Conservation (phyloP, 2,888 invertebrate genomes). For the Lasioglossum pauxillum region DNA sequence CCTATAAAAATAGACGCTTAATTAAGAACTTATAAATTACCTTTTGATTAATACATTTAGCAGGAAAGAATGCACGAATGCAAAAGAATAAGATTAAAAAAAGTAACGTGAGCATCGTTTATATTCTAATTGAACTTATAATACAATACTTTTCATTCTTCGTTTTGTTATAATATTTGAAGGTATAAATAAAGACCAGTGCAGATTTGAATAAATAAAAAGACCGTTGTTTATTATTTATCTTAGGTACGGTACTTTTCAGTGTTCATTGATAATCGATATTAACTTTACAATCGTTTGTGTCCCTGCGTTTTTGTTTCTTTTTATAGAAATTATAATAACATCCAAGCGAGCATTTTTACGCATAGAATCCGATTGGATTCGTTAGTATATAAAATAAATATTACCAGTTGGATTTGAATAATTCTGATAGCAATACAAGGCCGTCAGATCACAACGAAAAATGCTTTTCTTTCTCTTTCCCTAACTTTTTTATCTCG, state of each 20-base stretch:
- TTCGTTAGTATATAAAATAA: slow-evolving; percentile 54
- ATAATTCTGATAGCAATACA: slow-evolving; percentile 43
- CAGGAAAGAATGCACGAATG: background rate
- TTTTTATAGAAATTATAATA: slow-evolving; percentile 46
- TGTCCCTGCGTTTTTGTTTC: slow-evolving; percentile 57
- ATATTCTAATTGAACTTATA: slow-evolving; percentile 27
- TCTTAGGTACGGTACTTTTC: slow-evolving; percentile 72
- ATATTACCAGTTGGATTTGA: slow-evolving; percentile 29
- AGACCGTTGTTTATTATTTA: slow-evolving; percentile 74
- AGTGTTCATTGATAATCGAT: slow-evolving; percentile 67
- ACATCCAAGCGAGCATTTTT: slow-evolving; percentile 28
- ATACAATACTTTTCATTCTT: slow-evolving; percentile 11
- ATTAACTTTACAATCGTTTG: slow-evolving; percentile 72
- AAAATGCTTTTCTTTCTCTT: slow-evolving; percentile 41
- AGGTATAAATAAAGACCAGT: slow-evolving; percentile 32
- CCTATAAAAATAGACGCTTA: slow-evolving; percentile 11
- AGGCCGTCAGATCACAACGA: slow-evolving; percentile 51
- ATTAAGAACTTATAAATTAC: background rate
- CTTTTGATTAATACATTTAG: slow-evolving; percentile 7
- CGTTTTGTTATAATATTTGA: slow-evolving; percentile 20
- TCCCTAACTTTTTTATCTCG: background rate
- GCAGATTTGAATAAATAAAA: slow-evolving; percentile 75
- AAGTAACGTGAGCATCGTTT: background rate
- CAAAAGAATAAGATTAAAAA: slow-evolving; percentile 9
- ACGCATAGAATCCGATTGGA: slow-evolving; percentile 32